phyloP scores from a whole-genome alignment of 2,113 vertebrate species.

The Riparia riparia region DNA sequence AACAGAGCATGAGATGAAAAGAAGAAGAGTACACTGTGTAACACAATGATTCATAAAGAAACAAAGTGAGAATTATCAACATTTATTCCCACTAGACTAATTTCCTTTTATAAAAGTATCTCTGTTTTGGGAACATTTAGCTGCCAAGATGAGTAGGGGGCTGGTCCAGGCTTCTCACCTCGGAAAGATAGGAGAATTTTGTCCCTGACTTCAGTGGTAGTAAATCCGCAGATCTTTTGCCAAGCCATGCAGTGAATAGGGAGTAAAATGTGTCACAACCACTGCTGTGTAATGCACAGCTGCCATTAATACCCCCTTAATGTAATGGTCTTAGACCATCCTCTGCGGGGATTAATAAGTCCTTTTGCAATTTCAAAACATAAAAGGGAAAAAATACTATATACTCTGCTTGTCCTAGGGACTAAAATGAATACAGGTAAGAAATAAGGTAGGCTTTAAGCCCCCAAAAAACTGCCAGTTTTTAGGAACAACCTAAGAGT shows the following conservation, averaged over 20 bases:
- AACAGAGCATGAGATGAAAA: neutral
- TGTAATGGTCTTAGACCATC: neutral
- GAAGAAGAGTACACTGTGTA: neutral
- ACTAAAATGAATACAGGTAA: neutral
- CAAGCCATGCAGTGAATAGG: neutral
- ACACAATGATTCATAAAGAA: neutral
- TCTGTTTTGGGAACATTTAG: neutral
- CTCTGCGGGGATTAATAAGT: neutral
- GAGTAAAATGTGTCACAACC: neutral
- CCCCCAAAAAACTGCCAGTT: neutral
- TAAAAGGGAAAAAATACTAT: neutral
- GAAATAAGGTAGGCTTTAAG: neutral
- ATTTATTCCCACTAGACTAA: neutral
- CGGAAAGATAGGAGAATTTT: constrained; percentile 1
- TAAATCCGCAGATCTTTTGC: neutral
- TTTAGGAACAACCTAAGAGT: neutral
- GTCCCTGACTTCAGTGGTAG: neutral
- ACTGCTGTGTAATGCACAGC: neutral
- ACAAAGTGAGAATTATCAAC: neutral
- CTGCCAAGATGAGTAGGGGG: accelerated
- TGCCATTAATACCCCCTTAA: neutral
- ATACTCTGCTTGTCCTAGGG: neutral
- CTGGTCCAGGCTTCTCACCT: neutral
- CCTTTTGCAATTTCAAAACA: neutral
- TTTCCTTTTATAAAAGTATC: neutral